phyloP scores from a whole-genome alignment of 1,140 invertebrate species.

The Pomacea maculata region DNA sequence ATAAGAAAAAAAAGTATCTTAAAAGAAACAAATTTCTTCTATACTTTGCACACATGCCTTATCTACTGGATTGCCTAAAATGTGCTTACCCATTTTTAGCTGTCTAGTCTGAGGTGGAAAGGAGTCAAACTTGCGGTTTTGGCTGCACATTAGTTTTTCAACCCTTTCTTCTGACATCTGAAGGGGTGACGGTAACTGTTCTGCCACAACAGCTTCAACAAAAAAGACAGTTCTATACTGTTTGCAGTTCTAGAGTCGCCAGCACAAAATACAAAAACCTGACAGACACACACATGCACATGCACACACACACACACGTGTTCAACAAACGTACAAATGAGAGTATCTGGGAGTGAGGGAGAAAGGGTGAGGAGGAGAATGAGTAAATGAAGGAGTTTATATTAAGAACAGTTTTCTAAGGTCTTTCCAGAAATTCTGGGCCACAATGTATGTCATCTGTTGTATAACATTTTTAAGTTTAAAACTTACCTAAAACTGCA shows the following conservation, averaged over 20 bases:
- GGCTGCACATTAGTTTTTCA: slow-evolving; percentile 79
- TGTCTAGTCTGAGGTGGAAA: slow-evolving; percentile 77
- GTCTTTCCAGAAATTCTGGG: too few relatives aligned
- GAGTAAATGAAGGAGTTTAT: neutral
- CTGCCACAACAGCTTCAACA: slow-evolving; percentile 77
- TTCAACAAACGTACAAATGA: neutral
- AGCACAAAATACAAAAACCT: neutral
- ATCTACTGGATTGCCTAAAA: too few relatives aligned
- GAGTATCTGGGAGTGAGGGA: neutral
- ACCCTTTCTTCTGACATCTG: slow-evolving; percentile 81
- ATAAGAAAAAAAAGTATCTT: too few relatives aligned
- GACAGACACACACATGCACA: neutral
- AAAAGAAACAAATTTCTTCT: too few relatives aligned
- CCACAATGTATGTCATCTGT: too few relatives aligned
- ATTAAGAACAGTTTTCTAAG: neutral
- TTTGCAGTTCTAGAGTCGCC: too few relatives aligned
- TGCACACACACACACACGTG: neutral
- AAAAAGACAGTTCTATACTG: too few relatives aligned
- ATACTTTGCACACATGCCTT: too few relatives aligned
- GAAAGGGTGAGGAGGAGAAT: slow-evolving; percentile 7
- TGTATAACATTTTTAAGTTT: too few relatives aligned
- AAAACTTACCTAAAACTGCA: slow-evolving; percentile 73
- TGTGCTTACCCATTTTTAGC: slow-evolving; percentile 72
- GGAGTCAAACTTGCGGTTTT: slow-evolving; percentile 74
- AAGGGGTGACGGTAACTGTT: slow-evolving; percentile 82